Evolutionary conservation across 2,113 vertebrate genomes (phyloP).

Genomic region (Dromiciops gliroides): DNA sequence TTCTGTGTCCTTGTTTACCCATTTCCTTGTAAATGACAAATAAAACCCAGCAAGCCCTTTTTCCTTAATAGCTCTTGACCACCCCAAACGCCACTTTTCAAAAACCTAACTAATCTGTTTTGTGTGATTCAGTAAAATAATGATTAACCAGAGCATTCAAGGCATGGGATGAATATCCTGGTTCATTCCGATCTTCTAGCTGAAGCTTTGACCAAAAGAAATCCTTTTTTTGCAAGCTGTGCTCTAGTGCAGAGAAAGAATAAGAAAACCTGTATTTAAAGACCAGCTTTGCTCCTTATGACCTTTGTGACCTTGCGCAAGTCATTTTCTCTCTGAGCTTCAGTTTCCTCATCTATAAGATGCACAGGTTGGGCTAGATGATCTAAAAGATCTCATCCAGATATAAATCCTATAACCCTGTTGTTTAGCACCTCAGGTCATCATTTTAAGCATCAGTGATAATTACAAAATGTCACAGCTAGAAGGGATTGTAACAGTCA

Average conservation of each 20-base stretch:
- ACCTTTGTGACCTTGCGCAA: neutral
- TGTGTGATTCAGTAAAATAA: slow-evolving; percentile 69
- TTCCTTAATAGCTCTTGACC: slow-evolving; percentile 67
- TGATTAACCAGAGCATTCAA: slow-evolving; percentile 29
- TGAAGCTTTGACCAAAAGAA: slow-evolving; percentile 72
- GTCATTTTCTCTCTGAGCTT: neutral
- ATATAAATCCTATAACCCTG: neutral
- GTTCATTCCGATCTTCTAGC: slow-evolving; percentile 55
- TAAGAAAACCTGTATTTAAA: neutral
- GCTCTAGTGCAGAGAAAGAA: neutral
- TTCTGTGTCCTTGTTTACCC: slow-evolving; percentile 63
- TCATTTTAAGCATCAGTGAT: neutral
- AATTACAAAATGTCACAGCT: neutral
- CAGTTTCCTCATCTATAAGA: neutral
- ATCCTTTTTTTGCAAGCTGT: slow-evolving; percentile 4
- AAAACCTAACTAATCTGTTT: slow-evolving; percentile 65
- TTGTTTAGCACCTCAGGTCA: neutral
- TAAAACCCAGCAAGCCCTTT: slow-evolving; percentile 44
- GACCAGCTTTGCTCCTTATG: neutral
- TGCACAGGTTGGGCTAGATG: neutral
- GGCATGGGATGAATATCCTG: slow-evolving; percentile 56
- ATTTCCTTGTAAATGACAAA: slow-evolving; percentile 71
- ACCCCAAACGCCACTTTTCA: slow-evolving; percentile 50
- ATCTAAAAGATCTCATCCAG: neutral
- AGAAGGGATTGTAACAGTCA: neutral